phyloP scores from a whole-genome alignment of 37 sponge, comb jelly and placozoan species.

The Aplysina aerophoba region DNA sequence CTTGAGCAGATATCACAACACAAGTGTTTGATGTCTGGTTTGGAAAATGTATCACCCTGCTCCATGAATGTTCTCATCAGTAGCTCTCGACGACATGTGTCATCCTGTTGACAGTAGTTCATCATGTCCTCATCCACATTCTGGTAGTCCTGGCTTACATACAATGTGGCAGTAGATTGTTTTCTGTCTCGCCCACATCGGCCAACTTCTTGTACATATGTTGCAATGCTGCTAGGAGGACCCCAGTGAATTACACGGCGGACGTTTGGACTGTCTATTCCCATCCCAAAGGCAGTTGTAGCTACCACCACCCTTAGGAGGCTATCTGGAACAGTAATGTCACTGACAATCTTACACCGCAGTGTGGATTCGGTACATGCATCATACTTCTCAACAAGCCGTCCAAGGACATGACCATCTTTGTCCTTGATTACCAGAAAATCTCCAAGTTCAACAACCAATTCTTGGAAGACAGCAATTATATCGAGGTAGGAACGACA shows the following conservation, averaged over 20 bases:
- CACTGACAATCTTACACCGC: not conserved
- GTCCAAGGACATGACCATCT: not conserved
- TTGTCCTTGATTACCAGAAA: not conserved
- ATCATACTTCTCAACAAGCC: conserved; percentile 20
- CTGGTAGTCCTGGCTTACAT: not conserved
- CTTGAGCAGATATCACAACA: not conserved
- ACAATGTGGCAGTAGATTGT: not conserved
- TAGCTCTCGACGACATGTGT: not conserved
- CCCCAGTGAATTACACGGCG: not conserved
- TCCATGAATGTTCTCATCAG: not conserved
- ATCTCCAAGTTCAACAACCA: not conserved
- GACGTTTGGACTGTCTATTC: not conserved
- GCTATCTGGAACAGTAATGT: not conserved
- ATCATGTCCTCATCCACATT: conserved; percentile 5
- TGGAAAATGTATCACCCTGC: not conserved
- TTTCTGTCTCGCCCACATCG: not conserved
- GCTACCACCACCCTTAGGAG: not conserved
- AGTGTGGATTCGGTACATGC: not conserved
- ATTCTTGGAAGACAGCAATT: not conserved
- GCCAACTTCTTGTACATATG: not conserved
- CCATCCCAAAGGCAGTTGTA: conserved; percentile 18
- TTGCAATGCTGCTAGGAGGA: not conserved
- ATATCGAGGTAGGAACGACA: not conserved
- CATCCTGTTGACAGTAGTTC: not conserved
- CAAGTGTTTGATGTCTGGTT: not conserved